Conservation (phyloP, 2,797 vertebrate genomes). For the Gymnocypris eckloni region DNA sequence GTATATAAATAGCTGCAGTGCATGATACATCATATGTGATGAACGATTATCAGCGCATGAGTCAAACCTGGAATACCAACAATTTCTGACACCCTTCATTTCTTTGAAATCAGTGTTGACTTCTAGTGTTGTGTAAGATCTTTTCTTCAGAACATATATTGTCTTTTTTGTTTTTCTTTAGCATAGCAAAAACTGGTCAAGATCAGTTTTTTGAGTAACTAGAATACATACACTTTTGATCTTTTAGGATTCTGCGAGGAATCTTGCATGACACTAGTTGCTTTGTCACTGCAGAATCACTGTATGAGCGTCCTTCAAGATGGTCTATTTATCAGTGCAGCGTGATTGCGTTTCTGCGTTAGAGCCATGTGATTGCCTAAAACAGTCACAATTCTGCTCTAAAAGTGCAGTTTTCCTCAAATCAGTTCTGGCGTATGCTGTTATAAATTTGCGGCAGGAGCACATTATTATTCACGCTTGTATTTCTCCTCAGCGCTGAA, state of each 20-base stretch:
- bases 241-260: not conserved
- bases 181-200: not conserved
- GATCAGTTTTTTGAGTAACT: not conserved
- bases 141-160: not conserved
- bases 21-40: not conserved
- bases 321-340: not conserved
- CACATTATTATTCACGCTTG: conserved; percentile 27
- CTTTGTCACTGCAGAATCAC: conserved; percentile 10
- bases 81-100: not conserved
- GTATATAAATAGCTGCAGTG: not conserved
- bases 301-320: not conserved
- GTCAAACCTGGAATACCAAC: not conserved
- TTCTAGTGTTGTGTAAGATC: not conserved
- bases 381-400: not conserved
- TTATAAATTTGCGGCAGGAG: conserved; percentile 1
- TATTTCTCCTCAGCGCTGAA: conserved; percentile 15
- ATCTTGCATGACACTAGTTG: not conserved
- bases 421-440: not conserved
- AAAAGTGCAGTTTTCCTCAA: not conserved
- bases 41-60: not conserved
- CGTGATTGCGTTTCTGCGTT: not conserved
- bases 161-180: not conserved
- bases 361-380: not conserved
- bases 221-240: not conserved
- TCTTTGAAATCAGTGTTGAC: not conserved